Evolutionary conservation across 1,140 invertebrate genomes (phyloP), one percentile per base, ranked within the genome.

Genomic region (Hyles vespertilio): DNA sequence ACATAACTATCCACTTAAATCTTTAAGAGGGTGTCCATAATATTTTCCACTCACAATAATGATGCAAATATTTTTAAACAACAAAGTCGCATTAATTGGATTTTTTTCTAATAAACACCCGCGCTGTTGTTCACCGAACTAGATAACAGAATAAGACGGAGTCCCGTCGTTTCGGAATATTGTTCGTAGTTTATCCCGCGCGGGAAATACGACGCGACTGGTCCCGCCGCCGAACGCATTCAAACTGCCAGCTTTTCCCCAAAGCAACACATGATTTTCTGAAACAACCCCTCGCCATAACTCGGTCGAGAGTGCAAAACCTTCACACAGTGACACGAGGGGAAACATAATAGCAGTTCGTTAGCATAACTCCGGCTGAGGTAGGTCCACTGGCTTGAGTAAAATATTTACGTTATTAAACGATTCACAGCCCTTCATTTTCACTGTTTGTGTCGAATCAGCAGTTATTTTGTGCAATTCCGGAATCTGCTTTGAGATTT

Each of bases 301-400:
- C 77, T 84, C 83, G 83, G 83, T 85, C 83, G 83, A 81, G 78
- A 80, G 83, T 80, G 80, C 75, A 72, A 79, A 86, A 86, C 85
- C 85, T 86, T 88, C 81, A 85, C 85, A 88, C 82, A 84, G 78
- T 88, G 82, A 88, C 81, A 84, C 81, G 72, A 70, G 76, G 74
- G 73, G 73, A 70, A 73, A 79, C 74, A 87, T 84, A 85, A 85
- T 84, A 74, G 73, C 72, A 73, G 78, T 85, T 85, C 84, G 81
- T 85, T 84, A 87, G 74, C 81, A 85, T 85, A 84, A 75, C 72
- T 69, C 70, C 65, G 61, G 58, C 58, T 45, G 56, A 66, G 65
- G 69, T 61, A 64, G 60, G 67, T 70, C 66, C 40, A 51, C 22
- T 70, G 70, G 69, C 67, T 71, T 72, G 71, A 70, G 64, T 75